Conservation (phyloP, 2,888 invertebrate species). For the Trissonchulus sp. region DNA sequence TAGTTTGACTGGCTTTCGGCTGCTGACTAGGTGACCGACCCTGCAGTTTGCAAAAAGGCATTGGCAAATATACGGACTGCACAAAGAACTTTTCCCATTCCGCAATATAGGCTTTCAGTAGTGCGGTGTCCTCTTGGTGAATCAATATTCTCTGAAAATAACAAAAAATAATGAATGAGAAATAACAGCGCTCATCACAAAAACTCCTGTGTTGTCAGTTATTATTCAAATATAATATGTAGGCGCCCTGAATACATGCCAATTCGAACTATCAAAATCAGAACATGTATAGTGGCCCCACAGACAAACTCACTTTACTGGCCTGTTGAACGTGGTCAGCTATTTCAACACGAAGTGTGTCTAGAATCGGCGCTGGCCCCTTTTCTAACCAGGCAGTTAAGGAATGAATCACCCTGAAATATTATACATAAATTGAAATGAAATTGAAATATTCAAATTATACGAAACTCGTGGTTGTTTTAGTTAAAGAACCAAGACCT, state of each 20-base stretch:
- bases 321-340: conserved; percentile 15
- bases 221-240: background rate
- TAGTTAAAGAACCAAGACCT: too few relatives aligned
- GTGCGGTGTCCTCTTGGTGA: conserved; percentile 86
- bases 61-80: conserved; percentile 91
- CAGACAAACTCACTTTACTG: too few relatives aligned
- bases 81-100: conserved; percentile 98
- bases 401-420: conserved; percentile 69
- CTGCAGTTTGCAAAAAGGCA: conserved; percentile 88
- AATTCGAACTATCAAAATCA: too few relatives aligned
- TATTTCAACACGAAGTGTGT: conserved; percentile 74
- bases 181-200: conserved; percentile 29
- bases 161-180: background rate
- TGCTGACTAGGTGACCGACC: conserved; percentile 49
- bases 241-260: too few relatives aligned
- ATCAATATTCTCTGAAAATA: conserved; percentile 67
- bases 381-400: conserved; percentile 97
- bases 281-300: too few relatives aligned
- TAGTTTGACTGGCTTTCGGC: background rate
- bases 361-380: conserved; percentile 77
- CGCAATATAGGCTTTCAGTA: conserved; percentile 88
- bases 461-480: too few relatives aligned
- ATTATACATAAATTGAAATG: too few relatives aligned
- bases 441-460: too few relatives aligned
- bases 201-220: conserved; percentile 49